A percentile compares a stretch with the other conserved stretches of the same genome.
These are phyloP conservation scores for Lordiphosa andalusiaca DNA, from an alignment of 2,888 invertebrate genomes.

Conservation along the genomic window DNA sequence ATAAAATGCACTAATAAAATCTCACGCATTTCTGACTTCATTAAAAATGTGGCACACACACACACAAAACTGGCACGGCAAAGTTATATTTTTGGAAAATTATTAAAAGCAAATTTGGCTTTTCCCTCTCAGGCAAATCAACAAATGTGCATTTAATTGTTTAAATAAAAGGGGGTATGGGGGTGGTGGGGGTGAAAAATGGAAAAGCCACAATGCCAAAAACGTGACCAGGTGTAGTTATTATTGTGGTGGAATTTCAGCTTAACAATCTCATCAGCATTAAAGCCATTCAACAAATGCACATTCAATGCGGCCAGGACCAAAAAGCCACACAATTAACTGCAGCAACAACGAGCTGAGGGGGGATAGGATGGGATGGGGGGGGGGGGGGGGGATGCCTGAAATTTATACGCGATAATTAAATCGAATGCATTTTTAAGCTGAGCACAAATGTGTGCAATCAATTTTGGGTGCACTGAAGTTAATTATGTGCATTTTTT, in stretches of 20 bases:
- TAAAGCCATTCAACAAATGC: slow-evolving; percentile 31
- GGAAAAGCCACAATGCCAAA: slow-evolving; percentile 57
- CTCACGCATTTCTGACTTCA: slow-evolving; percentile 59
- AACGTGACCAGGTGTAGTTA: slow-evolving; percentile 51
- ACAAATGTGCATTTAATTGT: slow-evolving; percentile 15
- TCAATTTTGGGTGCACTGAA: slow-evolving; percentile 48
- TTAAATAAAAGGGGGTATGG: not conserved
- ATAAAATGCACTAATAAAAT: slow-evolving; percentile 66
- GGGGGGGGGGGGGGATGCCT: slow-evolving; percentile 15
- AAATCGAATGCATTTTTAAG: slow-evolving; percentile 74
- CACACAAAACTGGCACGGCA: slow-evolving; percentile 3
- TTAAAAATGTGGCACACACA: slow-evolving; percentile 51
- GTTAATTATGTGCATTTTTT: slow-evolving; percentile 54
- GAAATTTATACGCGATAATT: slow-evolving; percentile 71
- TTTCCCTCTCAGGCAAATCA: not conserved
- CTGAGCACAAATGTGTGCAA: slow-evolving; percentile 63
- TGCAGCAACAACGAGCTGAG: slow-evolving; percentile 28
- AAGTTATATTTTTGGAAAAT: not conserved
- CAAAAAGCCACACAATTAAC: slow-evolving; percentile 61
- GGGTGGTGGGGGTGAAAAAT: slow-evolving; percentile 12
- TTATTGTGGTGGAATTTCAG: slow-evolving; percentile 1
- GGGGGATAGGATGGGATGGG: too few relatives aligned
- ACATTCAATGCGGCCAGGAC: slow-evolving; percentile 20
- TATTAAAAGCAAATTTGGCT: slow-evolving; percentile 1
- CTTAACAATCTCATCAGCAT: slow-evolving; percentile 24